Conservation (phyloP, 2,113 vertebrate genomes). For the Canis aureus region DNA sequence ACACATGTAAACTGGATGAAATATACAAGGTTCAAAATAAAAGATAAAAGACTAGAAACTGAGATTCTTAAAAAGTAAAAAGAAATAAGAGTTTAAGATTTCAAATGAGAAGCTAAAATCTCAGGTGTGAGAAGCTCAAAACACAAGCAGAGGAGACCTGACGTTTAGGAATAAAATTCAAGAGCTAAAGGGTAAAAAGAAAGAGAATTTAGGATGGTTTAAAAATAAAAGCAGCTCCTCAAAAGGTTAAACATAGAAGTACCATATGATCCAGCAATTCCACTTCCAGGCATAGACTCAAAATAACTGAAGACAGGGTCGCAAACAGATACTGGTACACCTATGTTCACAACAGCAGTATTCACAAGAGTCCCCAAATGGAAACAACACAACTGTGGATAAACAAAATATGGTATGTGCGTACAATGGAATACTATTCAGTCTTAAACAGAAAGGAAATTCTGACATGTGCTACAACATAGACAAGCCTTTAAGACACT, state of each 20-base stretch:
- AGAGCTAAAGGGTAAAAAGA: not conserved
- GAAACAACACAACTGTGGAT: not conserved
- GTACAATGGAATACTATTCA: not conserved
- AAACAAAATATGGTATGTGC: not conserved
- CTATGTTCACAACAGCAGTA: not conserved
- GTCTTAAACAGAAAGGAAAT: not conserved
- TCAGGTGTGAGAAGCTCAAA: not conserved
- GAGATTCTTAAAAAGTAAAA: not conserved
- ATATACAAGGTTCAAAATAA: not conserved
- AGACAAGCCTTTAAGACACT: not conserved
- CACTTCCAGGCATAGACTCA: not conserved
- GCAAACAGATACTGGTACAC: not conserved
- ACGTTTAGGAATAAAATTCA: not conserved
- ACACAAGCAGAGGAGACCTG: not conserved
- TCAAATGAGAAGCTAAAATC: slow-evolving; percentile 2
- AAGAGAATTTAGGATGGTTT: not conserved
- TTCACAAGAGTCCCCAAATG: not conserved
- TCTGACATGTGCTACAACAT: not conserved
- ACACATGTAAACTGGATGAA: not conserved
- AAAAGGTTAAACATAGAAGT: not conserved
- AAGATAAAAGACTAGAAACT: not conserved
- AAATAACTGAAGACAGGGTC: not conserved
- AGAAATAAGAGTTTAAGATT: not conserved
- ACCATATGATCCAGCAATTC: not conserved
- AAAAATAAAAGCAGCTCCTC: not conserved